These are phyloP conservation scores for Nannoperca obscura DNA, from an alignment of 2,797 vertebrate species.

Conservation along the genomic window DNA sequence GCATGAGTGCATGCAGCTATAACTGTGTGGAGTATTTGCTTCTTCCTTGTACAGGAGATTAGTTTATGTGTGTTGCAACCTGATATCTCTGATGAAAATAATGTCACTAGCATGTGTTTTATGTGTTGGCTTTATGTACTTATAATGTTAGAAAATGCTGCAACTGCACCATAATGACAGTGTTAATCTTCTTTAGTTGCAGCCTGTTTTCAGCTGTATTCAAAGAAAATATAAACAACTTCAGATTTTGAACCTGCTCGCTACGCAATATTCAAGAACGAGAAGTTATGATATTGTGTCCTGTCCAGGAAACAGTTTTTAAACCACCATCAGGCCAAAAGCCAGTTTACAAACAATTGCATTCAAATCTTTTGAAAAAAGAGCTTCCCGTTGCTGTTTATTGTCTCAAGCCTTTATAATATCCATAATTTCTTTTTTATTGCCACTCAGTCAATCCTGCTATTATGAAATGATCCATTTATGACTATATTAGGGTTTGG, in stretches of 20 bases:
- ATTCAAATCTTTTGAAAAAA: constrained; percentile 46
- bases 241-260: not conserved
- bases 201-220: constrained; percentile 12
- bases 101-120: not conserved
- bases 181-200: constrained; percentile 24
- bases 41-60: not conserved
- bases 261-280: not conserved
- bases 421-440: constrained; percentile 58
- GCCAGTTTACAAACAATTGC: constrained; percentile 27
- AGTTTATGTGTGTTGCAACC: constrained; percentile 6
- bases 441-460: constrained; percentile 40
- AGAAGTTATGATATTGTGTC: not conserved
- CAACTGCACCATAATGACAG: constrained; percentile 2
- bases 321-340: constrained; percentile 15
- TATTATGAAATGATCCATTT: constrained; percentile 49
- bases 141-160: constrained; percentile 19
- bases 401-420: constrained; percentile 44
- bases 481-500: constrained; percentile 29
- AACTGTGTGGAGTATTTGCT: constrained; percentile 5
- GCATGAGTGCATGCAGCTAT: not conserved
- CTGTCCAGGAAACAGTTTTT: constrained; percentile 1
- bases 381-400: constrained; percentile 36
- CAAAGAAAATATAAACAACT: constrained; percentile 5
- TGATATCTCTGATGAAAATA: constrained; percentile 14
- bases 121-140: not conserved